Base-by-base conservation (phyloP, 1,140 invertebrate species). In the Drosophila cardini region DNA sequence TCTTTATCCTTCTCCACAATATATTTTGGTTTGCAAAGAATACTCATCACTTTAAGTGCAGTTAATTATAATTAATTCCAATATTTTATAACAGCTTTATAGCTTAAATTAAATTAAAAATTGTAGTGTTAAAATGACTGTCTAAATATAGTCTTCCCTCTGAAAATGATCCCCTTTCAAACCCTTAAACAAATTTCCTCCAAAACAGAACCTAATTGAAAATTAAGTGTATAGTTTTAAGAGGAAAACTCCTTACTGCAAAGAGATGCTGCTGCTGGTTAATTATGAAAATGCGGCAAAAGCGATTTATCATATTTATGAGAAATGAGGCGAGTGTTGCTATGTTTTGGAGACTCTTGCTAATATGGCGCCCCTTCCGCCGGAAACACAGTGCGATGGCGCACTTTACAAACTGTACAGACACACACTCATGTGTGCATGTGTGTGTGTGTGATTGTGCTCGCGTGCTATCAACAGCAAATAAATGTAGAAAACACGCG, bases 401-500 rank as follows among this genome's bases (percentile, higher is more conserved):
- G 40, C 55, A 57, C 30, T 58, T 72, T 72, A 68, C 58, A 46
- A 68, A 53, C 62, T 67, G 46, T 38, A 42, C 16, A 34, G 21
- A 45, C 26, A 42, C 42, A 45, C 21, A 42, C n/a, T n/a, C 60
- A 63, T 40, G 61, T 60, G 32, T 9, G 32, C 5, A 4, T 3
- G 21, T 13, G 13, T 45, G 42, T 32, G 34, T 21, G 32, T 3
- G 46, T 55, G 50, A 26, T 57, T 43, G 57, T 40, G 36, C 40
- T 52, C 30, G 50, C 61, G 48, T 40, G 58, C 68, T 55, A 56
- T 68, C 53, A 71, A 65, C 55, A 46, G 73, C 63, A 50, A 73
- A 78, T 69, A 76, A 78, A 86, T 81, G 76, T 72, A 58, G 60
- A 63, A 69, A 68, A 83, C 84, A 89, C 84, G 82, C 87, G 73